These are phyloP conservation scores for Apaloderma vittatum DNA, from an alignment of 2,113 vertebrate species.

Conservation along the genomic window DNA sequence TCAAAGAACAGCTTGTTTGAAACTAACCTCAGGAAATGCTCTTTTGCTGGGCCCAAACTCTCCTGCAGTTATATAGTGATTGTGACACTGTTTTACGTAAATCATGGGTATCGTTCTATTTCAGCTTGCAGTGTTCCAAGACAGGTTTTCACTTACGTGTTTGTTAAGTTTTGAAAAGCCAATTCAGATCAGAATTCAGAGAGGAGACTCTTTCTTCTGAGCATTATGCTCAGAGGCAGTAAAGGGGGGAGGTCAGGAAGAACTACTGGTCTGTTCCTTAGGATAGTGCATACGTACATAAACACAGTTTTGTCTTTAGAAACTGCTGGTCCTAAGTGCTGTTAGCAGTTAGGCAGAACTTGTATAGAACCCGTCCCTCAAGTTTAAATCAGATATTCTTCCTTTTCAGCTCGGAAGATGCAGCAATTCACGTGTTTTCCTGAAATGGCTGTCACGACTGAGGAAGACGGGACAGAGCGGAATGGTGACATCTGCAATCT, in stretches of 20 bases:
- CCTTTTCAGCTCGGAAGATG: background rate
- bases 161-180: background rate
- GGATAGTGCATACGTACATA: background rate
- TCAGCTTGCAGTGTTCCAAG: background rate
- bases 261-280: background rate
- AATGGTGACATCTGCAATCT: background rate
- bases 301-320: background rate
- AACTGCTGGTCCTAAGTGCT: background rate
- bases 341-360: background rate
- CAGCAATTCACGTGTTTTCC: background rate
- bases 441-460: background rate
- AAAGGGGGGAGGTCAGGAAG: background rate
- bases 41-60: background rate
- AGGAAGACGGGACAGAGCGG: rapidly evolving
- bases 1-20: background rate
- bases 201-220: background rate
- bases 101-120: background rate
- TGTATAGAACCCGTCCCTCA: background rate
- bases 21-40: constrained; percentile 3
- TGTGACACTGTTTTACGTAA: background rate
- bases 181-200: background rate
- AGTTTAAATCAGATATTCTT: background rate
- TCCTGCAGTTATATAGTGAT: background rate
- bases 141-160: background rate
- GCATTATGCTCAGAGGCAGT: background rate